These are phyloP conservation scores for Urocynchramus pylzowi DNA, from an alignment of 2,113 vertebrate species.

Conservation along the genomic window DNA sequence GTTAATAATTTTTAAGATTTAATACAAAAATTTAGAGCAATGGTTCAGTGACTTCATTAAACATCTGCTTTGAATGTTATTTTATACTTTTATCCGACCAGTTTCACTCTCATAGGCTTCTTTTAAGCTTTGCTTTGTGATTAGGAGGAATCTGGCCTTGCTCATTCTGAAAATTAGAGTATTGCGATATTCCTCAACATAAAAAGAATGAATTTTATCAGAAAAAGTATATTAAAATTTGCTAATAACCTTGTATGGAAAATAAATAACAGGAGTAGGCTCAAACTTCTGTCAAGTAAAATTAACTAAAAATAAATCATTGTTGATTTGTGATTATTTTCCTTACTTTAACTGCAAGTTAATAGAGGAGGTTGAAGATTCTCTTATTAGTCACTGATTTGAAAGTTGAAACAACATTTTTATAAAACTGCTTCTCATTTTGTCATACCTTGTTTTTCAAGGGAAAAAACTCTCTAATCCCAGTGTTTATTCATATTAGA, in stretches of 20 bases:
- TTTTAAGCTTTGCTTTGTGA: neutral
- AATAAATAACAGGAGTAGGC: neutral
- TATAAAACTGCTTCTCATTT: neutral
- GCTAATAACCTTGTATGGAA: neutral
- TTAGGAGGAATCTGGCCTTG: neutral
- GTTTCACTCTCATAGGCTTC: neutral
- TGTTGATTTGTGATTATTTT: neutral
- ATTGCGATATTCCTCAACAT: neutral
- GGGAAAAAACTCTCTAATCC: fast-evolving
- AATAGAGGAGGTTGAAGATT: neutral
- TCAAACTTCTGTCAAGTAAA: neutral
- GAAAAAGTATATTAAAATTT: neutral
- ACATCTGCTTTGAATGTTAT: neutral
- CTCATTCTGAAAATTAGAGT: neutral
- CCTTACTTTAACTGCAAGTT: neutral
- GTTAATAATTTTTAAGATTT: neutral
- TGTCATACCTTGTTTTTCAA: neutral
- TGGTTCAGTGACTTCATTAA: neutral
- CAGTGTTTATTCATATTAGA: neutral
- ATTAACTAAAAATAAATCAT: neutral
- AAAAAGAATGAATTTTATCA: neutral
- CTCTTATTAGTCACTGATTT: neutral
- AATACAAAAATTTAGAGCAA: neutral
- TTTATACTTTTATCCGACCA: neutral
- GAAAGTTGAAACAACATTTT: neutral